Percentiles rank a stretch among this genome's conserved stretches.
These are phyloP conservation scores for Dasyprocta punctata DNA, from an alignment of 2,113 vertebrate genomes.

Conservation along the genomic window DNA sequence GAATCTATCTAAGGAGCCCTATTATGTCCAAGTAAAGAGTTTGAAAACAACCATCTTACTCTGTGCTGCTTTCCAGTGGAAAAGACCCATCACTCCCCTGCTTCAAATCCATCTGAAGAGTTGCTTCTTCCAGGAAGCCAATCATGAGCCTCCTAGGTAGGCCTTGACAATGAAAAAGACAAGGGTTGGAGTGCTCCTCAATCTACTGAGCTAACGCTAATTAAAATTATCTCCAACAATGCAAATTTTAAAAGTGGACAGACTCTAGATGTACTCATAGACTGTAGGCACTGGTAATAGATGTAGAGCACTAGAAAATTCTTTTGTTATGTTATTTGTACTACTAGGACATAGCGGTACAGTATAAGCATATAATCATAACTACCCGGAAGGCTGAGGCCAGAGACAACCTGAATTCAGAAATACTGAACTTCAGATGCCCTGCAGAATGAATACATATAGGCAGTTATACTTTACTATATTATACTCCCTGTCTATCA, in stretches of 20 bases:
- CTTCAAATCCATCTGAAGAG: conserved; percentile 71
- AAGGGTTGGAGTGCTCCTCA: conserved; percentile 65
- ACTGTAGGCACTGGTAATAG: neutral
- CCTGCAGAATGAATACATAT: neutral
- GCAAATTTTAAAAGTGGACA: conserved; percentile 14
- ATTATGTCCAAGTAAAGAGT: conserved; percentile 49
- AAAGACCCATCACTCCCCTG: conserved; percentile 61
- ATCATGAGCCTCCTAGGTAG: conserved; percentile 71
- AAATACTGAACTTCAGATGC: neutral
- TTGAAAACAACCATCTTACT: conserved; percentile 67
- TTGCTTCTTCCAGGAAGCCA: conserved; percentile 72
- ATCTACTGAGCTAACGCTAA: conserved; percentile 59
- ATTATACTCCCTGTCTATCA: neutral
- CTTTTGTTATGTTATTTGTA: conserved; percentile 16
- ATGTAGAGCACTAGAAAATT: neutral
- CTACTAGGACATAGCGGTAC: neutral
- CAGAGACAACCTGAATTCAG: neutral
- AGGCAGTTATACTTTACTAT: neutral
- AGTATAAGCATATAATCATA: neutral
- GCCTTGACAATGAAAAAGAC: conserved; percentile 71
- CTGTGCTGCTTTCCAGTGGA: conserved; percentile 66
- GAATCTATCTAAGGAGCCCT: conserved; percentile 44
- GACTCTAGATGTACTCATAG: neutral
- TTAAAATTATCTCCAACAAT: conserved; percentile 54
- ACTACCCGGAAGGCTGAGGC: neutral